Conservation (phyloP, 1,140 invertebrate genomes). For the Brachionus rotundiformis region DNA sequence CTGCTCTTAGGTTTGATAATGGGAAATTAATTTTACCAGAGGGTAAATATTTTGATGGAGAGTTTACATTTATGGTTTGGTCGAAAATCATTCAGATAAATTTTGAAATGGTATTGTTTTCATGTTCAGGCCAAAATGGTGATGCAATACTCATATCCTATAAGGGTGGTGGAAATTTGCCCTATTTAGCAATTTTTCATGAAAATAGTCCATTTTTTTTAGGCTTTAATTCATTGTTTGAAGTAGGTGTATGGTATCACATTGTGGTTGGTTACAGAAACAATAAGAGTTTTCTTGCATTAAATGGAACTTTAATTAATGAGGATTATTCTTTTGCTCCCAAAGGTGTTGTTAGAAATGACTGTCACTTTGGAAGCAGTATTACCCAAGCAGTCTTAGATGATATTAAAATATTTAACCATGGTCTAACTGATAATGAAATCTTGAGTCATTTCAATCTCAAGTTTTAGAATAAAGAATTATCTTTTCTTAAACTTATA, state of each 20-base stretch:
- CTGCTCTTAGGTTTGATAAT: neutral
- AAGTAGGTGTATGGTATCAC: neutral
- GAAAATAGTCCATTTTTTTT: neutral
- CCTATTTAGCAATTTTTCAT: neutral
- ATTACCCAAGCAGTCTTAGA: neutral
- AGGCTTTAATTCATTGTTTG: neutral
- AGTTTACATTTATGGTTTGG: neutral
- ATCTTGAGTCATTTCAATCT: neutral
- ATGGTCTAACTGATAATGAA: neutral
- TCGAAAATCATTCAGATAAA: neutral
- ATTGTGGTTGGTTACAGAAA: neutral
- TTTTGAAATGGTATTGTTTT: neutral
- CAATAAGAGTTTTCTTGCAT: neutral
- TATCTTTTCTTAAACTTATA: no score
- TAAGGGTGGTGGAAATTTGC: neutral
- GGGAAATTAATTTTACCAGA: neutral
- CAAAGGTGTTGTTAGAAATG: neutral
- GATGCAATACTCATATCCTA: neutral
- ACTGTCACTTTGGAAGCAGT: neutral
- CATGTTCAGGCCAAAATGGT: neutral
- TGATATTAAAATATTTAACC: neutral
- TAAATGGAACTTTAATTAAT: neutral
- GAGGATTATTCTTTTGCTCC: neutral
- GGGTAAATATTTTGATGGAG: neutral
- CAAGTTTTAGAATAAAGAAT: no score